Evolutionary conservation across 2,113 vertebrate genomes (phyloP).

Genomic region (Mungos mungo): DNA sequence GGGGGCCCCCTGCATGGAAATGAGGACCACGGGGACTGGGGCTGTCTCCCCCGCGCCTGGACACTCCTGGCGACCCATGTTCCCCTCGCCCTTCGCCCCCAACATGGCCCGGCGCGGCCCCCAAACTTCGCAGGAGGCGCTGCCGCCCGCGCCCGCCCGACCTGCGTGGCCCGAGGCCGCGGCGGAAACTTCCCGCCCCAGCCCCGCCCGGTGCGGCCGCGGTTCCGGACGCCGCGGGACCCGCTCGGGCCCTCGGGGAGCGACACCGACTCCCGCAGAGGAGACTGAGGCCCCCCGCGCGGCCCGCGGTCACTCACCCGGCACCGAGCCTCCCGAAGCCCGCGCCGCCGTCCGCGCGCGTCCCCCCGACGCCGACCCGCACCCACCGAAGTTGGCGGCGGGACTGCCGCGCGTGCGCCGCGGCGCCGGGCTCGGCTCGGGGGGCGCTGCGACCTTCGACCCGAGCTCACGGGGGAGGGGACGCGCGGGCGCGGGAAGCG

Average conservation of each 20-base stretch:
- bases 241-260: conserved; percentile 62
- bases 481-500: background rate
- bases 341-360: background rate
- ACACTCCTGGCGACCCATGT: background rate
- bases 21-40: background rate
- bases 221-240: background rate
- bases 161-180: conserved; percentile 19
- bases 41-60: background rate
- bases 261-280: conserved; percentile 53
- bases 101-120: conserved; percentile 33
- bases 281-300: background rate
- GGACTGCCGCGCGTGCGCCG: conserved; percentile 69
- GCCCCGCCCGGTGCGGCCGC: background rate
- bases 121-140: conserved; percentile 75
- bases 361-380: conserved; percentile 66
- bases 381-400: conserved; percentile 64
- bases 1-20: background rate
- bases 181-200: conserved; percentile 47
- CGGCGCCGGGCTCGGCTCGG: background rate
- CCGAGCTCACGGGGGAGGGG: background rate
- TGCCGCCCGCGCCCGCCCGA: conserved; percentile 47
- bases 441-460: conserved; percentile 43
- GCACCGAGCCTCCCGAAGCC: background rate
- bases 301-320: background rate
- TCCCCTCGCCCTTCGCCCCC: background rate